phyloP scores from a whole-genome alignment of 2,797 vertebrate species.

The Mus caroli region DNA sequence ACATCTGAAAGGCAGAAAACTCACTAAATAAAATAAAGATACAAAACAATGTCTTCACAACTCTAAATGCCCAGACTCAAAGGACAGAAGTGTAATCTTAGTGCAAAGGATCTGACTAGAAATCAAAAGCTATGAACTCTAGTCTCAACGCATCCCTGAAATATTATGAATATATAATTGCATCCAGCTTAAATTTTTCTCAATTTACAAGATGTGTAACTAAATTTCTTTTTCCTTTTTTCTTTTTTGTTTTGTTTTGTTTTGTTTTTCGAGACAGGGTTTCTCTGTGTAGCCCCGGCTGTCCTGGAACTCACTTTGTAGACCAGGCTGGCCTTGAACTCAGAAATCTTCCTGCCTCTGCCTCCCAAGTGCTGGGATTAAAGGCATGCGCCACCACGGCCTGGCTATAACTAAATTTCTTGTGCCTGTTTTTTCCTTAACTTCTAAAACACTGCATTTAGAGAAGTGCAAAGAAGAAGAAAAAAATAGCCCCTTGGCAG shows the following conservation, averaged over 20 bases:
- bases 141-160: slow-evolving; percentile 8
- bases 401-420: not conserved
- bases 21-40: slow-evolving; percentile 52
- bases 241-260: no score
- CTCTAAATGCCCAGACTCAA: slow-evolving; percentile 27
- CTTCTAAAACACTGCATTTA: not conserved
- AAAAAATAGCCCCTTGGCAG: not conserved
- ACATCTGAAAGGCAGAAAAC: not conserved
- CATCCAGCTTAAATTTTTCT: slow-evolving; percentile 15
- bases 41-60: slow-evolving; percentile 40
- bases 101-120: not conserved
- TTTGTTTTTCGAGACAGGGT: no score
- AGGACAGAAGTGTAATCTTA: slow-evolving; percentile 29
- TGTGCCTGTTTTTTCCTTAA: slow-evolving; percentile 15
- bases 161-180: slow-evolving; percentile 30
- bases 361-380: no score
- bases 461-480: not conserved
- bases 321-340: no score
- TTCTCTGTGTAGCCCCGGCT: no score
- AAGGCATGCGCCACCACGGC: no score
- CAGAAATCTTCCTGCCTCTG: no score
- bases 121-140: slow-evolving; percentile 48
- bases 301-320: no score
- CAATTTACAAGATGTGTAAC: slow-evolving; percentile 13
- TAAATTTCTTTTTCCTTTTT: not conserved